Evolutionary conservation across 2,113 vertebrate species (phyloP).

Genomic region (Ciconia boyciana): DNA sequence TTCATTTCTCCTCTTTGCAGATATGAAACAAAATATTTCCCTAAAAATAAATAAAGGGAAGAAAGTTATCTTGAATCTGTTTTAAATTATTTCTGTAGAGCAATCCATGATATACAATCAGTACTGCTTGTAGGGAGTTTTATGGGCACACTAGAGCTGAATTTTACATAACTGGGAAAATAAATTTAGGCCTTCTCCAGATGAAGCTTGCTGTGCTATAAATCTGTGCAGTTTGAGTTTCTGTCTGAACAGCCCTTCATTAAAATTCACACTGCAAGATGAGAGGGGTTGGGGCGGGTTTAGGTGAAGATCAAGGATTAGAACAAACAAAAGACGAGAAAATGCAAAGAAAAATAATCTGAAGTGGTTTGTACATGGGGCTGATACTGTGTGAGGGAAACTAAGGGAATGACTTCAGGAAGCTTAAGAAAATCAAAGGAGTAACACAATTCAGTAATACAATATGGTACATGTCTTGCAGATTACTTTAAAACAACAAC

Average conservation of each 20-base stretch:
- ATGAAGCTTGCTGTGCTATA: constrained; percentile 30
- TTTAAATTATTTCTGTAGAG: constrained; percentile 34
- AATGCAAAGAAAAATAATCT: background rate
- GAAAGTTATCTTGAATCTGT: background rate
- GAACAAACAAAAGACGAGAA: background rate
- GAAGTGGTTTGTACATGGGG: background rate
- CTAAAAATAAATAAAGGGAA: background rate
- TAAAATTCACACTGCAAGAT: constrained; percentile 45
- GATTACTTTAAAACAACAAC: background rate
- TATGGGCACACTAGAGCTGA: constrained; percentile 41
- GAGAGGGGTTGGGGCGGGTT: background rate
- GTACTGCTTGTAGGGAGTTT: constrained; percentile 37
- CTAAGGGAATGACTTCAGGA: background rate
- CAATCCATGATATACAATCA: constrained; percentile 34
- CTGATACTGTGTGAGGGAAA: background rate
- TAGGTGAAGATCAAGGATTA: constrained; percentile 17
- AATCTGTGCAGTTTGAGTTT: constrained; percentile 58
- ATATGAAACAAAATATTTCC: background rate
- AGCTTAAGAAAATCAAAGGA: background rate
- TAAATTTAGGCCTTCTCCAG: constrained; percentile 52
- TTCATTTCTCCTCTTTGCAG: background rate
- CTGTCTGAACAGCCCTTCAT: constrained; percentile 22
- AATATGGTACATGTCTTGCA: background rate
- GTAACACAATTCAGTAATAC: background rate
- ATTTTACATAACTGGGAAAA: constrained; percentile 64